These are phyloP conservation scores for Ennomos quercinarius DNA, from an alignment of 2,888 invertebrate genomes.

Conservation along the genomic window DNA sequence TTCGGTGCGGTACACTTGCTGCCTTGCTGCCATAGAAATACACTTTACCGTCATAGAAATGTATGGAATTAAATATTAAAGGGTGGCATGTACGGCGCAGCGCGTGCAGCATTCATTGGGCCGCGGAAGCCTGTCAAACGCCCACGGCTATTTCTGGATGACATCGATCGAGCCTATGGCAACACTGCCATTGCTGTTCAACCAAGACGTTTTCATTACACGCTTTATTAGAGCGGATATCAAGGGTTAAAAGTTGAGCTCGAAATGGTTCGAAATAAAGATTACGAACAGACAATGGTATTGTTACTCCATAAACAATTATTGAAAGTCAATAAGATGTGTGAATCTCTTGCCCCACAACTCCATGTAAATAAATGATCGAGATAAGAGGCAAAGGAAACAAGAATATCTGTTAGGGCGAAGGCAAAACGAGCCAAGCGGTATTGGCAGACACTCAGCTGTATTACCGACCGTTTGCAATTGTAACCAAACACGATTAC, in stretches of 20 bases:
- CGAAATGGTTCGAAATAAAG: too few species aligned
- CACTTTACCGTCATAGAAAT: slow-evolving; percentile 58
- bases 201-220: slow-evolving; percentile 47
- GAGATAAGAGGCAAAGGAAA: slow-evolving; percentile 46
- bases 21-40: slow-evolving; percentile 45
- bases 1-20: slow-evolving; percentile 56
- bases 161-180: slow-evolving; percentile 68
- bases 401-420: slow-evolving; percentile 62
- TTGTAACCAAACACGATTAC: slow-evolving; percentile 75
- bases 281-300: too few species aligned
- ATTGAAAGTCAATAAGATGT: slow-evolving; percentile 1
- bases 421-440: slow-evolving; percentile 62
- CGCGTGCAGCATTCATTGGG: slow-evolving; percentile 69
- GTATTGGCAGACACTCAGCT: slow-evolving; percentile 69
- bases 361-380: slow-evolving; percentile 39
- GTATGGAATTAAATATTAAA: slow-evolving; percentile 79
- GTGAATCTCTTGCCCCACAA: slow-evolving; percentile 2
- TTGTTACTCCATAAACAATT: neutral
- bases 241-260: neutral
- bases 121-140: slow-evolving; percentile 61
- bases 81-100: slow-evolving; percentile 52
- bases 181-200: slow-evolving; percentile 43
- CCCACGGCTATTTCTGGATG: slow-evolving; percentile 69
- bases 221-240: slow-evolving; percentile 30
- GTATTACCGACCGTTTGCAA: slow-evolving; percentile 71